Evolutionary conservation across 2,888 invertebrate genomes (phyloP), one percentile per base, ranked within the genome.

Genomic region (Lomographa bimaculata): DNA sequence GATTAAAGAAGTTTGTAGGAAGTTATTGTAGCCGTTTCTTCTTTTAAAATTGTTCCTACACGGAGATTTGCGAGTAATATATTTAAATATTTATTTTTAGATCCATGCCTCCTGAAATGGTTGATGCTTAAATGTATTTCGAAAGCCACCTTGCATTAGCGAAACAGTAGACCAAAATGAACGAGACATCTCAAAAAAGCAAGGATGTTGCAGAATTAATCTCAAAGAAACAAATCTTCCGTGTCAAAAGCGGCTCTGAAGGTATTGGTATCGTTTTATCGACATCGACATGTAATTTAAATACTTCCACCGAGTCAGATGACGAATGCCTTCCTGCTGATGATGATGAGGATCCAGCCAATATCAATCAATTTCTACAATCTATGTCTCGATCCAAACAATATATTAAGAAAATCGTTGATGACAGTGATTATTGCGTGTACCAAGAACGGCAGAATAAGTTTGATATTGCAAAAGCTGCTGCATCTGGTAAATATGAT

Each of bases 381-480:
- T 46, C 65, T 2, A 42, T 57, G n/a, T 60, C 66, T 4, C 75
- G 71, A 7, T 34, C 46, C 1, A 81, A 73, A 44, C 63, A 69
- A 20, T 71, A 64, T 42, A 25, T 80, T 7, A 80, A 78, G 46
- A 91, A 89, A 77, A 89, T 91, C 26, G 69, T 89, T 28, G 95
- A 95, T 79, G 95, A 95, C 79, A 95, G 95, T 2, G 90, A 92
- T 58, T 71, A 81, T 14, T 71, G 84, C 7, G 72, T 79, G 39
- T 95, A 91, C 57, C 80, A 91, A 48, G 76, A 89, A 28, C n/a
- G 86, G 95, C 61, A 78, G 94, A 21, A 77, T 89, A 60, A 79
- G 65, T 3, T 94, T 42, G 71, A 72, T 44, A 48, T 84, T 35
- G 51, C 60, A 44, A 55, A 61, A 25, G 78, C 71, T 2, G 38